phyloP scores from a whole-genome alignment of 2,113 vertebrate genomes.

The Porphyrio hochstetteri region DNA sequence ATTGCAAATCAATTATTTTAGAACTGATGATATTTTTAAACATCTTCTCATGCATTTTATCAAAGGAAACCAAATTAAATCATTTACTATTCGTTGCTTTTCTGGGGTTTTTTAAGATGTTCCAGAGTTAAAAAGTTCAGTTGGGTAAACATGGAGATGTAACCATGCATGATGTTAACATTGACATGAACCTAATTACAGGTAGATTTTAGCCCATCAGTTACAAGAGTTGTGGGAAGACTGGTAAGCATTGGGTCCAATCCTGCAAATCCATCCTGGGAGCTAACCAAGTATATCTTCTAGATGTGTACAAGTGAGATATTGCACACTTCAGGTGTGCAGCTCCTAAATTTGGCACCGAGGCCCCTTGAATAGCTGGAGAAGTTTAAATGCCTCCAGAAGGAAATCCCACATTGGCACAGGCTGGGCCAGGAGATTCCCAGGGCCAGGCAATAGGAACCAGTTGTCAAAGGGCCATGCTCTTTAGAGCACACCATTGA shows the following conservation, averaged over 20 bases:
- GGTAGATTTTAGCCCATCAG: background rate
- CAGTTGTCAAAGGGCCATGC: background rate
- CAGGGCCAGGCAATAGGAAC: background rate
- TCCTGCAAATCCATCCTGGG: background rate
- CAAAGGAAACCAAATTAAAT: background rate
- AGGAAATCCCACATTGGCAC: background rate
- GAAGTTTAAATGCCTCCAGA: background rate
- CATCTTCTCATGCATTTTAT: background rate
- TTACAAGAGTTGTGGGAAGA: background rate
- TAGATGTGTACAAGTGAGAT: background rate
- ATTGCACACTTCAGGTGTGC: background rate
- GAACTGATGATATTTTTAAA: background rate
- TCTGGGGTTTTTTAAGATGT: background rate
- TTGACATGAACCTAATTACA: background rate
- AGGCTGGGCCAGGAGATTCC: background rate
- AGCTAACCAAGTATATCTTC: background rate
- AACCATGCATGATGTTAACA: background rate
- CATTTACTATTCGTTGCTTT: background rate
- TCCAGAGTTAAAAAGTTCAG: background rate
- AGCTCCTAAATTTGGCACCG: background rate
- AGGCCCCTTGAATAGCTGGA: background rate
- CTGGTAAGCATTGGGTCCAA: background rate
- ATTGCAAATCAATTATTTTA: background rate
- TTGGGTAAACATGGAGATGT: background rate
- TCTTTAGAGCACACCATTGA: background rate